Evolutionary conservation across 2,888 invertebrate genomes (phyloP).

Genomic region (Phyllotreta striolata): DNA sequence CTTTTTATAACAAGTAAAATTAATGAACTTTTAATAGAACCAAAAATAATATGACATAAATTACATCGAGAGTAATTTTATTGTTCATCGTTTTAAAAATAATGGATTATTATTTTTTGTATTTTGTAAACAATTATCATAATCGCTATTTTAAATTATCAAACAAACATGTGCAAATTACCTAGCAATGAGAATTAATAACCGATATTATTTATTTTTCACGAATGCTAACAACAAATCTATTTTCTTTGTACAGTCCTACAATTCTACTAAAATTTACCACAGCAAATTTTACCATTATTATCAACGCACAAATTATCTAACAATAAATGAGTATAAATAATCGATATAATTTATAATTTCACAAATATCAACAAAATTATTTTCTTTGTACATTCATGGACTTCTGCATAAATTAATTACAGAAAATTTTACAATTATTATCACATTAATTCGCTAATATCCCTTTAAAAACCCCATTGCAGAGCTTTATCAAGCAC

Average conservation of each 20-base stretch:
- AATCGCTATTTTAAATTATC: no score
- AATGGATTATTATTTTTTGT: no score
- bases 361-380: not conserved
- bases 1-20: no score
- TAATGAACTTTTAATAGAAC: not conserved
- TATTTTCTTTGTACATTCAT: no score
- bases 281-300: conserved; percentile 8
- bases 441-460: no score
- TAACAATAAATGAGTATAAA: not conserved
- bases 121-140: not conserved
- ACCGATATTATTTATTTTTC: not conserved
- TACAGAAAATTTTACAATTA: conserved; percentile 14
- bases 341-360: not conserved
- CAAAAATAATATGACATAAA: not conserved
- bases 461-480: conserved; percentile 16
- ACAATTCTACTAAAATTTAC: not conserved
- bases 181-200: not conserved
- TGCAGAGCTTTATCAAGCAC: conserved; percentile 59
- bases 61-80: no score
- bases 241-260: no score
- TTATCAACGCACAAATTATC: not conserved
- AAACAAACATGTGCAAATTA: no score
- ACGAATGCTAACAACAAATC: not conserved
- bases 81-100: not conserved
- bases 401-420: not conserved